Evolutionary conservation across 2,888 invertebrate species (phyloP).

Genomic region (Drosophila macrothrix): DNA sequence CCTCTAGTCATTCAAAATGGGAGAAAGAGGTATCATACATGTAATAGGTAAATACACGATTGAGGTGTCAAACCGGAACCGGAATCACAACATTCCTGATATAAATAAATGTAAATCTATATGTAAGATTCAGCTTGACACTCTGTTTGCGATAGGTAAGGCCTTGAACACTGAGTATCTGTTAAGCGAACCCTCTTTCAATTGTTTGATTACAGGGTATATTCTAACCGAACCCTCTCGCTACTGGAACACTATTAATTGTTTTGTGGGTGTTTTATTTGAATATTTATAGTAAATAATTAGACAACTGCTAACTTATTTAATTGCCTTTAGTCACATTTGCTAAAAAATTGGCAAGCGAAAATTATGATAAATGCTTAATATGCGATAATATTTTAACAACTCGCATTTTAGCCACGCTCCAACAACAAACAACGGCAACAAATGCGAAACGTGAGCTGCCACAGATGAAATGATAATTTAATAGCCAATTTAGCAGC

Average conservation of each 20-base stretch:
- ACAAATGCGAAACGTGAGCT: slow-evolving; percentile 36
- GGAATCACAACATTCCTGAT: neutral
- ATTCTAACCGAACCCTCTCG: neutral
- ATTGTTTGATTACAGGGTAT: neutral
- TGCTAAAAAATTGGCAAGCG: slow-evolving; percentile 1
- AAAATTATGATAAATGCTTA: slow-evolving; percentile 30
- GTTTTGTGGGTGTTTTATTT: neutral
- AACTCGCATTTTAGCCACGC: slow-evolving; percentile 49
- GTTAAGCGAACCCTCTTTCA: no score
- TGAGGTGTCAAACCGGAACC: neutral
- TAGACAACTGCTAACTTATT: slow-evolving; percentile 27
- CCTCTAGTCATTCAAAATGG: no score
- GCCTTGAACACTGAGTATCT: no score
- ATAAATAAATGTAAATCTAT: neutral
- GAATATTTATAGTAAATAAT: neutral
- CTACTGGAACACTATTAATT: neutral
- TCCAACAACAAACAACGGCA: slow-evolving; percentile 43
- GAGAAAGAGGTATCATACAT: neutral
- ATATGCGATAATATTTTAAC: slow-evolving; percentile 19
- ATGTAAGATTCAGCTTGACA: neutral
- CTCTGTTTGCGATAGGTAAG: neutral
- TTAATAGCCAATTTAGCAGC: slow-evolving; percentile 72
- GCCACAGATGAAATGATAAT: slow-evolving; percentile 66
- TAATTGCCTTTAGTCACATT: slow-evolving; percentile 4
- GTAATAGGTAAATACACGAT: neutral